These are phyloP conservation scores for Strigops habroptila DNA, from an alignment of 2,113 vertebrate genomes.

Conservation along the genomic window DNA sequence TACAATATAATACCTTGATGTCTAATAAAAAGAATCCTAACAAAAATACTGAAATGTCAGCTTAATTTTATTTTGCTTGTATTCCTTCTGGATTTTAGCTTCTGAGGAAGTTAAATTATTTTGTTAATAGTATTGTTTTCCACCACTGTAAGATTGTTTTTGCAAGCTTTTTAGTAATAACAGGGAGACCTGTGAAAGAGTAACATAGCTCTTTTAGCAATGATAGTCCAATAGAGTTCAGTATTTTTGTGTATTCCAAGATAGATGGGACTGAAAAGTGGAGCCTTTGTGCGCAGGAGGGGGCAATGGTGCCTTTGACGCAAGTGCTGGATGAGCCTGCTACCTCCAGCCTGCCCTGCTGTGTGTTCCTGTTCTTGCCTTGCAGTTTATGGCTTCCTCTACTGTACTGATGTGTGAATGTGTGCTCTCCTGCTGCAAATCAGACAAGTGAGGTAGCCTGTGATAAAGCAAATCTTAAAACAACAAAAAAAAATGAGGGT, in stretches of 20 bases:
- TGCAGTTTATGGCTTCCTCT: not conserved
- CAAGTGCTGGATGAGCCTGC: not conserved
- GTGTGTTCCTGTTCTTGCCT: not conserved
- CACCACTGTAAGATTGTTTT: not conserved
- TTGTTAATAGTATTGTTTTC: not conserved
- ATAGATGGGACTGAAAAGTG: not conserved
- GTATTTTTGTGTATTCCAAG: not conserved
- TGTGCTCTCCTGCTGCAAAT: not conserved
- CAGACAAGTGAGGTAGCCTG: not conserved
- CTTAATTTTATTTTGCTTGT: not conserved
- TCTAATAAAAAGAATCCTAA: not conserved
- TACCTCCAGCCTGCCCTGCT: not conserved
- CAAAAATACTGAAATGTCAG: not conserved
- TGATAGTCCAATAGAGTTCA: not conserved
- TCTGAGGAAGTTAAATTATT: not conserved
- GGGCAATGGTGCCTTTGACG: not conserved
- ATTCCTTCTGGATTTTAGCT: not conserved
- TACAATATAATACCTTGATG: not conserved
- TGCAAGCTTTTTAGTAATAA: not conserved
- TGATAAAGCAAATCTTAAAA: not conserved
- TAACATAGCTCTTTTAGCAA: not conserved
- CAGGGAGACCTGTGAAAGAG: not conserved
- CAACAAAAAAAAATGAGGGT: too few species aligned
- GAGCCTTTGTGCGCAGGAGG: not conserved
- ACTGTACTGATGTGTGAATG: accelerated